Percentiles rank a stretch among this genome's conserved stretches.
Conservation (phyloP, 2,888 invertebrate genomes). For the Ophioninae sp. region DNA sequence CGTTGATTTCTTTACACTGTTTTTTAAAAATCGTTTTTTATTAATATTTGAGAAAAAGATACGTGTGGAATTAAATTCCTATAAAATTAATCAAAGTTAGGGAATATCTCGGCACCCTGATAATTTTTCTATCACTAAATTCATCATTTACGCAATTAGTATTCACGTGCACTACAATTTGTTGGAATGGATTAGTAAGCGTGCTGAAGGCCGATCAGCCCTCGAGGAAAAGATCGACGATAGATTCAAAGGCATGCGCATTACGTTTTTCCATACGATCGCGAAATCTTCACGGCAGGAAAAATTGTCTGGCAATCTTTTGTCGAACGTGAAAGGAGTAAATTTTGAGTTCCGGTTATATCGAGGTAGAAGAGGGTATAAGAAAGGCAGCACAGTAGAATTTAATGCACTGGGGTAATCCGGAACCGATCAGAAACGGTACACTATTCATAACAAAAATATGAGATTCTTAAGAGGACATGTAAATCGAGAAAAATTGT, state of each 20-base stretch:
- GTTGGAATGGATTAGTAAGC: background rate
- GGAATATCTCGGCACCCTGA: background rate
- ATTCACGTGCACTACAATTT: background rate
- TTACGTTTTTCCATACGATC: background rate
- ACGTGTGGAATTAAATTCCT: background rate
- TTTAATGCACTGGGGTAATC: conserved; percentile 23
- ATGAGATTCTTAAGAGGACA: background rate
- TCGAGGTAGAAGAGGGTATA: background rate
- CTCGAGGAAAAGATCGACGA: conserved; percentile 20
- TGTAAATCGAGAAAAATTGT: background rate
- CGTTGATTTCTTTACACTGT: background rate
- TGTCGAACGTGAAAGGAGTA: conserved; percentile 17
- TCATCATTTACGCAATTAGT: background rate
- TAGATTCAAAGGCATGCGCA: conserved; percentile 1
- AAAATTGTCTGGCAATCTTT: conserved; percentile 15
- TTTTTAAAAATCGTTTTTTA: background rate
- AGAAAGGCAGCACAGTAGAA: background rate
- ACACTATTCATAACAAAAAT: background rate
- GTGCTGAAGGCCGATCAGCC: conserved; percentile 4
- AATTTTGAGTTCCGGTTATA: background rate
- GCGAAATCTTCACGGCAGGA: conserved; percentile 37
- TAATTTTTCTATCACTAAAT: background rate
- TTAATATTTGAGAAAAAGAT: background rate
- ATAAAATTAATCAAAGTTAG: background rate
- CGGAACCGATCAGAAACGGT: background rate